Evolutionary conservation across 2,113 vertebrate genomes (phyloP).

Genomic region (Lontra canadensis): DNA sequence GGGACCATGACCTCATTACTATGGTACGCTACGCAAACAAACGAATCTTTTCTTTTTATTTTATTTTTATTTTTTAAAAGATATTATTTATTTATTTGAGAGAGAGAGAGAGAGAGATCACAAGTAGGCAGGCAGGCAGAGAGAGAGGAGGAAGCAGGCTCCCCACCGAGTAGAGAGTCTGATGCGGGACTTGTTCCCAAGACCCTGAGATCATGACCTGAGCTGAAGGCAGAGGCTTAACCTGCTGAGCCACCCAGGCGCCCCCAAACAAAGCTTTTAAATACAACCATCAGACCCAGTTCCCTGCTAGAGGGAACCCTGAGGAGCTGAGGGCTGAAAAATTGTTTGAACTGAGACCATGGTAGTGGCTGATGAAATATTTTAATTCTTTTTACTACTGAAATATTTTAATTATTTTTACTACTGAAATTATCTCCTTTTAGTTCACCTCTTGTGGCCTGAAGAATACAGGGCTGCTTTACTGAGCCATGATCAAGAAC

Average conservation of each 20-base stretch:
- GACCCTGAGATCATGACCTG: too few species aligned
- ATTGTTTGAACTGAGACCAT: background rate
- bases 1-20: background rate
- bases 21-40: background rate
- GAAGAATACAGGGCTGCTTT: background rate
- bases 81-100: too few species aligned
- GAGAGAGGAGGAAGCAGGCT: too few species aligned
- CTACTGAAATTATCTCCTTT: background rate
- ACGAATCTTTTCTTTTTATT: background rate
- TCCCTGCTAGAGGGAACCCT: background rate
- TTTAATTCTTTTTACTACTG: background rate
- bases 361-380: background rate
- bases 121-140: too few species aligned
- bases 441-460: background rate
- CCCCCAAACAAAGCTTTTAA: background rate
- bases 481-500: background rate
- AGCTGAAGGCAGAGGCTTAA: too few species aligned
- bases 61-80: too few species aligned
- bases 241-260: too few species aligned
- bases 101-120: too few species aligned
- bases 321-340: background rate
- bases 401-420: background rate
- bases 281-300: background rate
- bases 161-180: too few species aligned
- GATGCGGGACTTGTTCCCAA: too few species aligned